phyloP scores from a whole-genome alignment of 1,140 invertebrate species.

The Ceratina australensis region DNA sequence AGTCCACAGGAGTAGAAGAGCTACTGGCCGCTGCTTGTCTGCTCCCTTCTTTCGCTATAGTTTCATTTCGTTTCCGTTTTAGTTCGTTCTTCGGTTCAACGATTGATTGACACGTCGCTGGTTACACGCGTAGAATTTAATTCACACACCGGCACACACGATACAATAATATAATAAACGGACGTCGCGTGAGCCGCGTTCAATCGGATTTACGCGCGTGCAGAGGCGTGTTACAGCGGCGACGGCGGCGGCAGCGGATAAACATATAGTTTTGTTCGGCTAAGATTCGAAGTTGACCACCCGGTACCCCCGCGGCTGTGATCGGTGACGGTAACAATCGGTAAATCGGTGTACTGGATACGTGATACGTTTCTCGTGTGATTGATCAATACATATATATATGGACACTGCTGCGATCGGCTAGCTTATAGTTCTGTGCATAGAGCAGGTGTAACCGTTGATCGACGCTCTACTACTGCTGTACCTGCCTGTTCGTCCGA shows the following conservation, averaged over 20 bases:
- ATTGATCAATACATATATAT: constrained; percentile 44
- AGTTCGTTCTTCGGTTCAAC: constrained; percentile 71
- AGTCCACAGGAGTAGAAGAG: constrained; percentile 77
- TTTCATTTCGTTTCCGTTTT: constrained; percentile 78
- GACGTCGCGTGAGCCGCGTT: constrained; percentile 8
- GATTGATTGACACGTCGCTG: constrained; percentile 64
- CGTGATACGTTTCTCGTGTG: constrained; percentile 32
- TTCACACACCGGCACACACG: neutral
- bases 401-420: constrained; percentile 51
- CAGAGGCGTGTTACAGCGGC: constrained; percentile 9
- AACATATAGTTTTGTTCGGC: neutral
- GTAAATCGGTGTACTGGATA: constrained; percentile 24
- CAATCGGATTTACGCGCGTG: too few species aligned
- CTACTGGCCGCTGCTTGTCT: constrained; percentile 77
- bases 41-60: constrained; percentile 79
- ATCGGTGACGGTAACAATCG: constrained; percentile 47
- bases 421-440: constrained; percentile 51
- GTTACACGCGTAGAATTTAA: constrained; percentile 6
- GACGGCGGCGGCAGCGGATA: too few species aligned
- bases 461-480: too few species aligned
- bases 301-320: too few species aligned
- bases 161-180: constrained; percentile 4
- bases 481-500: constrained; percentile 63
- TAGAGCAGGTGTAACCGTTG: too few species aligned
- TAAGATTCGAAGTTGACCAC: too few species aligned